Percentiles rank a stretch among this genome's conserved stretches.
phyloP scores from a whole-genome alignment of 2,113 vertebrate species.

The Suricata suricatta region DNA sequence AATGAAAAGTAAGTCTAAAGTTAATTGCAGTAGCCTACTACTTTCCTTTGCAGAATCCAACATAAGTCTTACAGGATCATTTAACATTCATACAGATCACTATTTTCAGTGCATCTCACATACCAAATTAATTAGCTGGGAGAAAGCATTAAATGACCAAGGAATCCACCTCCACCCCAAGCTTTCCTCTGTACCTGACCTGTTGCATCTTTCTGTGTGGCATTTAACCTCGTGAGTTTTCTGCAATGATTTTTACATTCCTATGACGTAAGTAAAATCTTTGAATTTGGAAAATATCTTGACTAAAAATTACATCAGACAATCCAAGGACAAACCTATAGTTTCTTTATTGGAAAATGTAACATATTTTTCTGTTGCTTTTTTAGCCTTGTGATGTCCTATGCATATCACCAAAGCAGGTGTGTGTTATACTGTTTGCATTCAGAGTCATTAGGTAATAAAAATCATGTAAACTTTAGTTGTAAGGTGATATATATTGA shows the following conservation, averaged over 20 bases:
- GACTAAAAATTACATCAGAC: constrained; percentile 69
- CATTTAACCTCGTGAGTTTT: constrained; percentile 78
- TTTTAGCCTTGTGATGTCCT: background rate
- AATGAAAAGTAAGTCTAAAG: constrained; percentile 74
- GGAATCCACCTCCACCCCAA: constrained; percentile 45
- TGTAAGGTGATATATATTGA: background rate
- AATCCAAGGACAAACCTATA: constrained; percentile 63
- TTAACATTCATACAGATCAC: constrained; percentile 22
- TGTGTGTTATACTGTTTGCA: background rate
- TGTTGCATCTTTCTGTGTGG: constrained; percentile 59
- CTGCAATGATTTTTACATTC: constrained; percentile 74
- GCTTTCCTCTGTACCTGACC: constrained; percentile 58
- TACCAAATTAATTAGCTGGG: constrained; percentile 73
- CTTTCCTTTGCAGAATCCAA: constrained; percentile 65
- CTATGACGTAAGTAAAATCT: constrained; percentile 77
- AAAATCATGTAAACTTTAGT: background rate
- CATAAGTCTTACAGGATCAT: constrained; percentile 49
- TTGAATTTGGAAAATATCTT: constrained; percentile 73
- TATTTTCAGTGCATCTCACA: constrained; percentile 58
- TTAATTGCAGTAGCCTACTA: constrained; percentile 74
- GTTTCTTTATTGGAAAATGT: constrained; percentile 58
- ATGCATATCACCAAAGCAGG: background rate
- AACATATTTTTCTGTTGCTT: constrained; percentile 64
- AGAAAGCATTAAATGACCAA: constrained; percentile 70
- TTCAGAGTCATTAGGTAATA: background rate